A percentile compares a stretch with the other conserved stretches of the same genome.
Evolutionary conservation across 2,797 vertebrate species (phyloP).

Genomic region (Gymnopithys bicolor): DNA sequence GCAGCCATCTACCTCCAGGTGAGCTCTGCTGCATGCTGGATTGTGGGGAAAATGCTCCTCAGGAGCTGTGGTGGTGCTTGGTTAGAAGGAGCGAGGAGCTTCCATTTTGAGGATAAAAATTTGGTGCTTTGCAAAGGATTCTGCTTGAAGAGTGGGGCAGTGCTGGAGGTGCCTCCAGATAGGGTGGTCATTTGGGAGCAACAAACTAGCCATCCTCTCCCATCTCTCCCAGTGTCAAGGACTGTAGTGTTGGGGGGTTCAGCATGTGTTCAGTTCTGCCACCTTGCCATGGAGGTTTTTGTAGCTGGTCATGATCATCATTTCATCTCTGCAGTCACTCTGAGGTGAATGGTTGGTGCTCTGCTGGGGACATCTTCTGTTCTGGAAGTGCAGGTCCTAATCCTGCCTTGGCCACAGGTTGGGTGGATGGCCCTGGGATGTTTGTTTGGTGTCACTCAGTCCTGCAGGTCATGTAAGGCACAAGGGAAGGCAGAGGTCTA

Average conservation of each 20-base stretch:
- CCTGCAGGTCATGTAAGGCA: background rate
- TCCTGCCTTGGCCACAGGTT: background rate
- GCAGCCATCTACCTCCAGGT: constrained; percentile 99
- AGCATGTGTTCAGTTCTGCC: background rate
- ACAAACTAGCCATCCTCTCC: background rate
- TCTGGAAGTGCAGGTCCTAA: background rate
- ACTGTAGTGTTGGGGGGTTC: background rate
- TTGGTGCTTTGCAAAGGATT: background rate
- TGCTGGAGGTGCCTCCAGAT: background rate
- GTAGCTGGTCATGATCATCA: rapidly evolving
- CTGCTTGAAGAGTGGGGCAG: rapidly evolving
- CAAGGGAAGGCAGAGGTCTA: background rate
- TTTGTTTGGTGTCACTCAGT: background rate
- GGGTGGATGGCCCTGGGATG: background rate
- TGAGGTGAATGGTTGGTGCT: background rate
- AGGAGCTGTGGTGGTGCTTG: rapidly evolving
- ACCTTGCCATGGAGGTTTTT: background rate
- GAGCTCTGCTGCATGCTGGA: background rate
- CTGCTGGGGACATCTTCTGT: background rate
- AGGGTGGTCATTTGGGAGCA: background rate
- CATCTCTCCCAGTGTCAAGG: background rate
- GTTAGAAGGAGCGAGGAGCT: background rate
- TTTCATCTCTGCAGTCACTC: background rate
- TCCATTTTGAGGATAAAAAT: background rate
- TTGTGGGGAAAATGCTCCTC: background rate